These are phyloP conservation scores for Polia nebulosa DNA, from an alignment of 2,888 invertebrate genomes.

Conservation along the genomic window DNA sequence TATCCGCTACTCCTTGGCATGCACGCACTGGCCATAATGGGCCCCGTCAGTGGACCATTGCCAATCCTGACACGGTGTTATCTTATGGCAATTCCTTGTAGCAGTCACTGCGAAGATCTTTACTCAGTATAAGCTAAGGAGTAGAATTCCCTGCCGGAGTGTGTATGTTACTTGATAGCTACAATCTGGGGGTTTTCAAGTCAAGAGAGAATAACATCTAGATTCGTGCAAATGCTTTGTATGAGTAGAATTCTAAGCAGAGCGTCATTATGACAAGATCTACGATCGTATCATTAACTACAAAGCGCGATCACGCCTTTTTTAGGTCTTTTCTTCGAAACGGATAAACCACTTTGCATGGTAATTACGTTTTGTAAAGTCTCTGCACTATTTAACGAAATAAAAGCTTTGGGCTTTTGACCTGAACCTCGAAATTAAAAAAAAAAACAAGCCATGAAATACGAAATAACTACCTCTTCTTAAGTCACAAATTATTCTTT, in stretches of 20 bases:
- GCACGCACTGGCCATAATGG: no score
- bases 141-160: no score
- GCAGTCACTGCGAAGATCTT: background rate
- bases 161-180: no score
- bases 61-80: background rate
- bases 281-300: slow-evolving; percentile 48
- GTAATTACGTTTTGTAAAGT: slow-evolving; percentile 38
- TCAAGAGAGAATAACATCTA: background rate
- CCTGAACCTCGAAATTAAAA: background rate
- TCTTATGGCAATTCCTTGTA: background rate
- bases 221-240: slow-evolving; percentile 32
- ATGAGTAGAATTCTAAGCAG: slow-evolving; percentile 44
- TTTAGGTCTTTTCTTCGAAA: slow-evolving; percentile 49
- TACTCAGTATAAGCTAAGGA: no score
- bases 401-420: slow-evolving; percentile 10
- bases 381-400: slow-evolving; percentile 15
- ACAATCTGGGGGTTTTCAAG: no score
- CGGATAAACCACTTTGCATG: slow-evolving; percentile 48
- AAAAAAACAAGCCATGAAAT: no score
- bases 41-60: no score
- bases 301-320: slow-evolving; percentile 49
- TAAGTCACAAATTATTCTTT: background rate
- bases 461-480: no score
- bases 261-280: slow-evolving; percentile 39
- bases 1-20: no score